Conservation (phyloP, 2,888 invertebrate genomes). For the Exocentrus adspersus region DNA sequence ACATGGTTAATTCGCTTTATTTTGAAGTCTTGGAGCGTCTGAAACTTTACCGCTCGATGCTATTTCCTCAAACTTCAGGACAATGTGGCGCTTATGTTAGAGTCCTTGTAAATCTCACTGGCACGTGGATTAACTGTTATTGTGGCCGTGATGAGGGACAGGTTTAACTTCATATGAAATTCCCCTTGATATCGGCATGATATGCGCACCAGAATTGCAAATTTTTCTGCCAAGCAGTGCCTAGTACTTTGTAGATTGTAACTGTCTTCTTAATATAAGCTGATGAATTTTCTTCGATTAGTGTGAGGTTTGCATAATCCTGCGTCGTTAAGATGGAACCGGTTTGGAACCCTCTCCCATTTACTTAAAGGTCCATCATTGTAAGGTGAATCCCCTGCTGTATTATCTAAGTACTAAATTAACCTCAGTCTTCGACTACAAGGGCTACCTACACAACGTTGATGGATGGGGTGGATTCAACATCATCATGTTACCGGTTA, state of each 20-base stretch:
- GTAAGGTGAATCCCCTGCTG: no score
- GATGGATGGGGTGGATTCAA: no score
- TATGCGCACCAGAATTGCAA: background rate
- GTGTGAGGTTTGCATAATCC: background rate
- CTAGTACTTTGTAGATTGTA: background rate
- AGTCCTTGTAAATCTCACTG: slow-evolving; percentile 1
- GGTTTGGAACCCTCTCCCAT: no score
- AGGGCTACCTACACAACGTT: no score
- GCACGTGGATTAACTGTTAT: background rate
- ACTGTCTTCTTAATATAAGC: background rate
- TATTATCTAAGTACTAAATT: no score
- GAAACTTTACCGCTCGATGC: slow-evolving; percentile 14
- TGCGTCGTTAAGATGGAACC: no score
- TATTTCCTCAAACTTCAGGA: slow-evolving; percentile 5
- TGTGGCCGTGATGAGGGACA: background rate
- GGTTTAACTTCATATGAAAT: background rate
- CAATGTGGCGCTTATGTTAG: background rate
- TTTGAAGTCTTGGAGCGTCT: background rate
- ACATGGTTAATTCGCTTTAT: slow-evolving; percentile 5
- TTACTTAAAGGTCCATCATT: no score
- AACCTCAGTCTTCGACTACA: no score
- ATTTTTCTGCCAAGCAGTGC: no score
- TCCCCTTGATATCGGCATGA: background rate
- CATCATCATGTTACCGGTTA: no score
- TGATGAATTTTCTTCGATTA: background rate